These are phyloP conservation scores for Corynorhinus townsendii DNA, from an alignment of 2,113 vertebrate species.

Conservation along the genomic window DNA sequence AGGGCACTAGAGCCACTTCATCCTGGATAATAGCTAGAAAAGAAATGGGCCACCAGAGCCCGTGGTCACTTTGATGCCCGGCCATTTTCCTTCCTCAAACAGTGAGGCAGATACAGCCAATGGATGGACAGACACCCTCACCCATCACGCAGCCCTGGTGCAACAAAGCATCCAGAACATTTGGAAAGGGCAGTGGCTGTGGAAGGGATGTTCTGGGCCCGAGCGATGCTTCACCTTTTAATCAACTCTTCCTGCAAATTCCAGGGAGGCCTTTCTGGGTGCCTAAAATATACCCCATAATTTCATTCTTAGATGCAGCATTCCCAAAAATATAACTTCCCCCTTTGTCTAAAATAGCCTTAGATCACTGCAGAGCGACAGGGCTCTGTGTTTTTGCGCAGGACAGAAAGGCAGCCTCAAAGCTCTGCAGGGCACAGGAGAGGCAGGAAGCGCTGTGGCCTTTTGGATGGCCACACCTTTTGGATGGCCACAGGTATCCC, in stretches of 20 bases:
- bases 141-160: neutral
- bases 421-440: neutral
- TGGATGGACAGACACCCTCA: neutral
- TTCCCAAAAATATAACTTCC: conserved; percentile 45
- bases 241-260: conserved; percentile 20
- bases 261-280: neutral
- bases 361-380: neutral
- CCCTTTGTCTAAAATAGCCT: conserved; percentile 39
- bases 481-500: neutral
- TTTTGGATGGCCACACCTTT: neutral
- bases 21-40: neutral
- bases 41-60: neutral
- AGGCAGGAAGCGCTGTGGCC: neutral
- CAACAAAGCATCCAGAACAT: neutral
- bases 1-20: neutral
- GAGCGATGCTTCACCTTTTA: neutral
- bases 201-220: neutral
- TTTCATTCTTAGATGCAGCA: conserved; percentile 5
- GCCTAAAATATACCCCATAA: conserved; percentile 60
- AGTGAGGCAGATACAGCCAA: neutral
- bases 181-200: neutral
- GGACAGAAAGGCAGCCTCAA: neutral
- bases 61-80: accelerated
- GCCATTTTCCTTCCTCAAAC: accelerated
- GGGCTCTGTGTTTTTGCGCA: neutral